Base-by-base conservation (phyloP, 1,140 invertebrate genomes). In the Heliconius nattereri region DNA sequence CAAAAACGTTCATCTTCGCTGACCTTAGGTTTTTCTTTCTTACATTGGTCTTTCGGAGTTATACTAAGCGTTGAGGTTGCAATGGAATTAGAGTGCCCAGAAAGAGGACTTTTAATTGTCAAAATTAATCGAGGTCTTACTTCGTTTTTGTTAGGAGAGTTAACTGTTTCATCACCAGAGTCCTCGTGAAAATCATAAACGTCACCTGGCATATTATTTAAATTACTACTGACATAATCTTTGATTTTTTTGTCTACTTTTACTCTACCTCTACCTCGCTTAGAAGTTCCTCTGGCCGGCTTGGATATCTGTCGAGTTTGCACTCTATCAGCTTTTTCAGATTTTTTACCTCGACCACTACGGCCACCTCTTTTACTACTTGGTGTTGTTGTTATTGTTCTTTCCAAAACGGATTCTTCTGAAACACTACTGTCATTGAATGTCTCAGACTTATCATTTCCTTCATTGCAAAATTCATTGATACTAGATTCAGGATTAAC, bases 151-250 rank as follows among this genome's bases (percentile, higher is more conserved):
- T 90, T 94, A 13, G 90, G 84, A 35, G 91, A 88, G 71, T 92
- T 87, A 2, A 94, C 91, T 29, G 95, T 95, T 80, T 97, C 96
- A 85, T 98, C 97, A 72, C 97, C 97, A 37, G 97, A 97, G 88
- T 98, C 97, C 85, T 98, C 97, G 84, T 97, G 96, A 87, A 98
- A 98, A 88, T 98, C 97, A 83, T 98, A 98, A 5, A 98, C 96
- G 87, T 98, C 97, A 1, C 96, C 95, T 1, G 96, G 95, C 11
- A 96, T 88, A 80, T 92, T 91, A 81, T 91, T 92, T 29, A 89
- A 81, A 73, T 85, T 91, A 74, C 89, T 95, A 76, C 89, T 93
- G 20, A 95, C 92, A 3, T 93, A 86, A 89, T 90, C 96, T 93
- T 91, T 95, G 81, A 91, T 93, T 95, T 95, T 97, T 92, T 89